phyloP scores from a whole-genome alignment of 2,113 vertebrate species.

The Trochalopteron elliotii region DNA sequence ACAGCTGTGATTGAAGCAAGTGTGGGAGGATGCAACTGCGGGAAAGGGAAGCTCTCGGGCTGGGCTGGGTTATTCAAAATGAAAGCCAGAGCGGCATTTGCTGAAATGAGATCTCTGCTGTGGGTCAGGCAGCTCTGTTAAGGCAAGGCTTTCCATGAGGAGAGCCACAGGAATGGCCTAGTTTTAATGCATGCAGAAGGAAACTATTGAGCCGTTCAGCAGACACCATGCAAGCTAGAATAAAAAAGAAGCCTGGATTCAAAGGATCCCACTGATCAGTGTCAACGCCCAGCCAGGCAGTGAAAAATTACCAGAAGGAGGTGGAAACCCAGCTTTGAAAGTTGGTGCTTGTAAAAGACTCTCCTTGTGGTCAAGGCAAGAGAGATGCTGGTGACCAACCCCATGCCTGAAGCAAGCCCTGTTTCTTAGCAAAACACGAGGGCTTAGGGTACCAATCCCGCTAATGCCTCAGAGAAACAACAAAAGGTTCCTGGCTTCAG shows the following conservation, averaged over 20 bases:
- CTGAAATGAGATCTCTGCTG: neutral
- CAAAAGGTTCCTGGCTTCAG: neutral
- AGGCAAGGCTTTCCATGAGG: neutral
- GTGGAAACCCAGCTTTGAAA: neutral
- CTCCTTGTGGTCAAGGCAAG: neutral
- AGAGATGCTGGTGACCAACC: neutral
- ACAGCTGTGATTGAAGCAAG: constrained; percentile 36
- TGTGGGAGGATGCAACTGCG: constrained; percentile 27
- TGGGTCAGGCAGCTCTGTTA: neutral
- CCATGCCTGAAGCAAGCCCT: neutral
- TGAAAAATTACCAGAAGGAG: neutral
- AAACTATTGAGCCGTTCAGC: neutral
- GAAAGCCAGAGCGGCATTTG: neutral
- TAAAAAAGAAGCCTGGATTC: neutral
- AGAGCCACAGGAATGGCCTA: neutral
- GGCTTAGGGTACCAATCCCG: neutral
- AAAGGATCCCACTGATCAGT: neutral
- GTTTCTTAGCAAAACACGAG: neutral
- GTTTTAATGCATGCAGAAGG: neutral
- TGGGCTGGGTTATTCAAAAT: constrained; percentile 15
- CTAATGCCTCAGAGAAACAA: neutral
- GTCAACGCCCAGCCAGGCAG: neutral
- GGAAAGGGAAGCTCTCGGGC: constrained; percentile 14
- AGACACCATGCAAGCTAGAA: fast-evolving
- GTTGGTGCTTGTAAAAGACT: neutral